phyloP scores from a whole-genome alignment of 2,888 invertebrate species.

The Drosophila affinis region DNA sequence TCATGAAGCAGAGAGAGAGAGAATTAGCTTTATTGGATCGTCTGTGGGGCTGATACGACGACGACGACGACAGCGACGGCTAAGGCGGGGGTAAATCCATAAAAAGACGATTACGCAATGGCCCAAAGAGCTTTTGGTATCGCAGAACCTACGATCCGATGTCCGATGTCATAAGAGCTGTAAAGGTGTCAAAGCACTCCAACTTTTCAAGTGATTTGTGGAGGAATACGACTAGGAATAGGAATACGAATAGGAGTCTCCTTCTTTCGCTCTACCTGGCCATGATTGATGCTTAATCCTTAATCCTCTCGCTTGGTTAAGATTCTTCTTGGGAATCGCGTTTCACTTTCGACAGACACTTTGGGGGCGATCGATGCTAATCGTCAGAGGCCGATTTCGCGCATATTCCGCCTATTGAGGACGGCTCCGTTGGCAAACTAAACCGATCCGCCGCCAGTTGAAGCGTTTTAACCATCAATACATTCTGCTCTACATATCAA shows the following conservation, averaged over 20 bases:
- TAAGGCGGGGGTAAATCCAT: conserved; percentile 52
- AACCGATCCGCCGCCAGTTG: conserved; percentile 60
- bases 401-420: conserved; percentile 63
- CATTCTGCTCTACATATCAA: conserved; percentile 49
- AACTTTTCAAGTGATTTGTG: background rate
- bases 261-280: conserved; percentile 22
- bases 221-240: background rate
- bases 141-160: background rate
- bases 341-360: conserved; percentile 30
- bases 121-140: conserved; percentile 1
- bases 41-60: conserved; percentile 32
- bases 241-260: background rate
- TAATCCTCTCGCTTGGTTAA: conserved; percentile 1
- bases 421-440: conserved; percentile 62
- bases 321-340: conserved; percentile 12
- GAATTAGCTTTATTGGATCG: conserved; percentile 48
- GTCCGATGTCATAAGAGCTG: background rate
- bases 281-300: conserved; percentile 34
- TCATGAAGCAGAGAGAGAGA: conserved; percentile 46
- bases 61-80: background rate
- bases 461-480: conserved; percentile 72
- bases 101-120: conserved; percentile 38
- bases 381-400: conserved; percentile 34
- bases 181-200: background rate
- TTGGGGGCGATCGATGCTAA: background rate